Evolutionary conservation across 2,113 vertebrate genomes (phyloP).

Genomic region (Zosterops borbonicus): DNA sequence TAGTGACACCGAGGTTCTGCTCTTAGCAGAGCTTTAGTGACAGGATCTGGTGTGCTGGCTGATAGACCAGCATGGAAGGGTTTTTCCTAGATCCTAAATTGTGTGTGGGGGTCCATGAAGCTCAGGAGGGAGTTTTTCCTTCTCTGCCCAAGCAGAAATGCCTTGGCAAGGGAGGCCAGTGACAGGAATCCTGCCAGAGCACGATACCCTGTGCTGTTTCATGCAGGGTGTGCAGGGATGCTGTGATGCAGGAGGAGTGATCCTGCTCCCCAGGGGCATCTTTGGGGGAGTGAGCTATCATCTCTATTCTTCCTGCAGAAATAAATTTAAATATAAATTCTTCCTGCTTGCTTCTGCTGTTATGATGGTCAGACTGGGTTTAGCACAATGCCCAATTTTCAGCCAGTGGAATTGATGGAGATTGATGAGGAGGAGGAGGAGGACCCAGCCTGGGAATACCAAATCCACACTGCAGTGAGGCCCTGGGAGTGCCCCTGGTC

Average conservation of each 20-base stretch:
- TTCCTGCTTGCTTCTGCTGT: not conserved
- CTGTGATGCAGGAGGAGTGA: not conserved
- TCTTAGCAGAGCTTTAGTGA: not conserved
- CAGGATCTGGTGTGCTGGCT: not conserved
- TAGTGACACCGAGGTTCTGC: not conserved
- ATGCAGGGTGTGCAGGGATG: not conserved
- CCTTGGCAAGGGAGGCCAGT: not conserved
- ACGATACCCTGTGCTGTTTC: not conserved
- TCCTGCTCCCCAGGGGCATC: not conserved
- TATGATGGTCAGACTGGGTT: not conserved
- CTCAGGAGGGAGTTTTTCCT: not conserved
- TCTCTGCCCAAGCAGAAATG: not conserved
- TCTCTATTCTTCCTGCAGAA: not conserved
- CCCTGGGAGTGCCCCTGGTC: rapidly evolving
- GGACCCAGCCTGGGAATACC: not conserved
- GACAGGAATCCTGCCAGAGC: not conserved
- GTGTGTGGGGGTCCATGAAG: not conserved
- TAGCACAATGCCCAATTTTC: not conserved
- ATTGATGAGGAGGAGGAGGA: not conserved
- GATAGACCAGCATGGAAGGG: not conserved
- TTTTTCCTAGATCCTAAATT: conserved; percentile 24
- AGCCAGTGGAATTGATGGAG: not conserved
- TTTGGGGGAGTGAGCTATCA: not conserved
- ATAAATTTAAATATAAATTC: not conserved
- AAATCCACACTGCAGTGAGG: not conserved